Evolutionary conservation across 2,888 invertebrate genomes (phyloP).

Genomic region (Meghimatium bilineatum): DNA sequence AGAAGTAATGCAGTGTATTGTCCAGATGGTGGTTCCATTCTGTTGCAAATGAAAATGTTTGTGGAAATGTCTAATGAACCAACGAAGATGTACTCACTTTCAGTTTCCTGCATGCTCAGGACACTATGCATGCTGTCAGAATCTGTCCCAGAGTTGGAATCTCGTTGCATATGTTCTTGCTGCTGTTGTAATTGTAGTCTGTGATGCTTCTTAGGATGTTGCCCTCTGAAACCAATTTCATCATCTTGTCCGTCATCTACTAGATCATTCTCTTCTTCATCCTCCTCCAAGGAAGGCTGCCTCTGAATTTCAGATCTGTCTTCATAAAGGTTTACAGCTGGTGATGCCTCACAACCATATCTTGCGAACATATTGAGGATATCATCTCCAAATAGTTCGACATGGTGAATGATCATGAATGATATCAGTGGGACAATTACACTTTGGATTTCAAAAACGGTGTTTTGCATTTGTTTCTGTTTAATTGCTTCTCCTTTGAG

Average conservation of each 20-base stretch:
- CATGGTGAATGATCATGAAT: conserved; percentile 87
- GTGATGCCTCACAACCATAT: conserved; percentile 44
- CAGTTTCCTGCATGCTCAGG: conserved; percentile 62
- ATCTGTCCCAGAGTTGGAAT: conserved; percentile 76
- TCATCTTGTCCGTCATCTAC: conserved; percentile 31
- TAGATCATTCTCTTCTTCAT: conserved; percentile 41
- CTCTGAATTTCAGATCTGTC: conserved; percentile 21
- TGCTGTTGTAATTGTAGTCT: background rate
- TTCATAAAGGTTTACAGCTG: conserved; percentile 37
- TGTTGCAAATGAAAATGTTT: background rate
- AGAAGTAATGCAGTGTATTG: too few relatives aligned
- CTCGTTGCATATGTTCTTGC: conserved; percentile 6
- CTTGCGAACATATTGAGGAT: conserved; percentile 77
- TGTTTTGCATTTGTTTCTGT: conserved; percentile 30
- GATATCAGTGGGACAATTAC: conserved; percentile 92
- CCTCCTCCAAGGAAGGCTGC: conserved; percentile 37
- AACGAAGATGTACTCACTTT: conserved; percentile 40
- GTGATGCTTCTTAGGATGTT: background rate
- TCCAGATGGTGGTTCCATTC: background rate
- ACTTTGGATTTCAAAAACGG: conserved; percentile 87
- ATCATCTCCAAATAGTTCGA: conserved; percentile 86
- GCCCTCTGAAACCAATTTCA: conserved; percentile 25
- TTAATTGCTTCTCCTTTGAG: background rate
- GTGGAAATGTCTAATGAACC: background rate
- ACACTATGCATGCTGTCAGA: conserved; percentile 75